phyloP scores from a whole-genome alignment of 1,140 invertebrate genomes.

The Heliothis subflexa region DNA sequence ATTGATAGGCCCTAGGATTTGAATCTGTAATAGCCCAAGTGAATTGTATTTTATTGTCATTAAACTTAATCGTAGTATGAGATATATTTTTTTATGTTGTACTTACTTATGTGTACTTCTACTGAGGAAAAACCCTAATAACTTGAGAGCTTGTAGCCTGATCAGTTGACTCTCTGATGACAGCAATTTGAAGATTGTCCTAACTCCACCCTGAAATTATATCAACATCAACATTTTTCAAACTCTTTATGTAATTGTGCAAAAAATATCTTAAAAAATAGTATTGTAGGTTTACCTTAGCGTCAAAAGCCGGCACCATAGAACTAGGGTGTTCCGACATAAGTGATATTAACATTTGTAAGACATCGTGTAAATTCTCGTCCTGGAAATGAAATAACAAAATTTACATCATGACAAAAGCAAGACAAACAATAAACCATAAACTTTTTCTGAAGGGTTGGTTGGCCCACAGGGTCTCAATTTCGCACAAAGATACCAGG shows the following conservation, averaged over 20 bases:
- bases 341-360: constrained; percentile 98
- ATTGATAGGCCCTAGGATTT: too few relatives aligned
- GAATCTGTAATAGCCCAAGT: too few relatives aligned
- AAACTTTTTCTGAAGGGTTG: too few relatives aligned
- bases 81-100: neutral
- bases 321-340: constrained; percentile 99
- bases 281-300: constrained; percentile 86
- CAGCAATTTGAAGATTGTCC: constrained; percentile 98
- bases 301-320: constrained; percentile 99
- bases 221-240: neutral
- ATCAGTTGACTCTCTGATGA: constrained; percentile 98
- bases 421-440: neutral
- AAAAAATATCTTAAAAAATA: neutral
- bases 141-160: constrained; percentile 97
- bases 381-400: constrained; percentile 88
- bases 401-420: neutral
- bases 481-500: constrained; percentile 49
- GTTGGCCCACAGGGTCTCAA: neutral
- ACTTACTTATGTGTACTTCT: constrained; percentile 97
- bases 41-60: too few relatives aligned
- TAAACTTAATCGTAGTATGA: too few relatives aligned
- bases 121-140: constrained; percentile 97
- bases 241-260: too few relatives aligned
- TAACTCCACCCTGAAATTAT: constrained; percentile 92
- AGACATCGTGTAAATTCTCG: constrained; percentile 99